Evolutionary conservation across 2,888 invertebrate genomes (phyloP).

Genomic region (Arenicola marina): DNA sequence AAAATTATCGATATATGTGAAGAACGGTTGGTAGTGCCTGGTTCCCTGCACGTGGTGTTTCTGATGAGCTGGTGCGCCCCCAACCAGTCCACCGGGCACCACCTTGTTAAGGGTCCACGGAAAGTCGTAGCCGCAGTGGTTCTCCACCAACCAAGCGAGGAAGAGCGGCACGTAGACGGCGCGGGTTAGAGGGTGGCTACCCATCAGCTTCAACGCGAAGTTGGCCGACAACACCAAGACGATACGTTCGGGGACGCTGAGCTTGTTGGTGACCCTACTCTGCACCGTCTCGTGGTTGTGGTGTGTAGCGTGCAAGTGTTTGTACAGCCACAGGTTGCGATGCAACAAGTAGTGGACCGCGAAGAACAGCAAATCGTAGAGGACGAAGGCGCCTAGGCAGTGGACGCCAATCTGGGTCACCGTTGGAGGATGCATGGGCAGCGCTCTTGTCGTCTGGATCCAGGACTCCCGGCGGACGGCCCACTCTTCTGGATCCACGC

Average conservation of each 20-base stretch:
- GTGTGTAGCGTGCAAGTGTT: slow-evolving; percentile 45
- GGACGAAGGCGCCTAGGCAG: slow-evolving; percentile 38
- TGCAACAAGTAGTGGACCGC: slow-evolving; percentile 43
- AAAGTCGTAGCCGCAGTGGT: slow-evolving; percentile 50
- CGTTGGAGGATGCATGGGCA: slow-evolving; percentile 41
- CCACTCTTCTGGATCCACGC: slow-evolving; percentile 40
- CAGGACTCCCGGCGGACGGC: slow-evolving; percentile 28
- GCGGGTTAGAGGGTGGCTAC: slow-evolving; percentile 48
- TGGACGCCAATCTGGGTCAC: slow-evolving; percentile 36
- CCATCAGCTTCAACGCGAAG: slow-evolving; percentile 35
- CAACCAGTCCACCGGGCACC: slow-evolving; percentile 42
- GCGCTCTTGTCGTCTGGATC: slow-evolving; percentile 44
- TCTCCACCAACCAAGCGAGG: slow-evolving; percentile 43
- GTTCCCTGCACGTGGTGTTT: slow-evolving; percentile 45
- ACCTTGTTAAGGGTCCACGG: slow-evolving; percentile 49
- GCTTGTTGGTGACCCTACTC: slow-evolving; percentile 49
- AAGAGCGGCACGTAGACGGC: slow-evolving; percentile 47
- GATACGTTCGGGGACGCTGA: slow-evolving; percentile 43
- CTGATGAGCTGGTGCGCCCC: slow-evolving; percentile 44
- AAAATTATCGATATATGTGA: slow-evolving; percentile 49
- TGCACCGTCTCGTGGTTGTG: slow-evolving; percentile 46
- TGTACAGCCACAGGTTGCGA: slow-evolving; percentile 43
- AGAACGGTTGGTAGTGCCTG: slow-evolving; percentile 48
- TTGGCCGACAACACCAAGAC: slow-evolving; percentile 46
- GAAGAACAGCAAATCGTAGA: slow-evolving; percentile 48